Evolutionary conservation across 1,140 invertebrate species (phyloP).

Genomic region (Asbolus verrucosus): DNA sequence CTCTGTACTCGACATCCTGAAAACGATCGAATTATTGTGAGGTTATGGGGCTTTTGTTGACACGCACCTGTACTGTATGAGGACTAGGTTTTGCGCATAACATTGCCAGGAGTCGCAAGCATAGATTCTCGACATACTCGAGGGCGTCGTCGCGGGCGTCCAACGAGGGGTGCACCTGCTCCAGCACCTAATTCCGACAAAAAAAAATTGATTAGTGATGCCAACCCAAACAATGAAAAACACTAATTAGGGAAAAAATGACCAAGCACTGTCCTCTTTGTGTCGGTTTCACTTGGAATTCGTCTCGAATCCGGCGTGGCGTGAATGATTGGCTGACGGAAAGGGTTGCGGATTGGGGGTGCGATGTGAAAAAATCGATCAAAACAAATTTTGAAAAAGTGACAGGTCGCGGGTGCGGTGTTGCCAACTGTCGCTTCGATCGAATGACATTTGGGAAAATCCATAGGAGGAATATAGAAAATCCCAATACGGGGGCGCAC

Average conservation of each 20-base stretch:
- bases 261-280: too few relatives aligned
- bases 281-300: too few relatives aligned
- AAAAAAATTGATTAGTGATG: too few relatives aligned
- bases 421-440: constrained; percentile 9
- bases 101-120: constrained; percentile 88
- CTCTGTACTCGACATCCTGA: constrained; percentile 92
- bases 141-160: constrained; percentile 90
- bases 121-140: constrained; percentile 92
- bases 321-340: too few relatives aligned
- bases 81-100: constrained; percentile 87
- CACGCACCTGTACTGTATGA: constrained; percentile 75
- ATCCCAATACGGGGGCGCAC: neutral
- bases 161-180: constrained; percentile 90
- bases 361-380: neutral
- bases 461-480: too few relatives aligned
- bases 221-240: too few relatives aligned
- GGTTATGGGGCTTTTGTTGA: neutral
- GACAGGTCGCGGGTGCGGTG: constrained; percentile 13
- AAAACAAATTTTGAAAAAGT: neutral
- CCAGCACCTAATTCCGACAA: constrained; percentile 81
- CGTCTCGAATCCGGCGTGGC: too few relatives aligned
- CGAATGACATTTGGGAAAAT: neutral
- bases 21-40: too few relatives aligned
- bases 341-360: too few relatives aligned
- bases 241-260: too few relatives aligned